These are phyloP conservation scores for Spheniscus mendiculus DNA, from an alignment of 2,113 vertebrate genomes.

Conservation along the genomic window DNA sequence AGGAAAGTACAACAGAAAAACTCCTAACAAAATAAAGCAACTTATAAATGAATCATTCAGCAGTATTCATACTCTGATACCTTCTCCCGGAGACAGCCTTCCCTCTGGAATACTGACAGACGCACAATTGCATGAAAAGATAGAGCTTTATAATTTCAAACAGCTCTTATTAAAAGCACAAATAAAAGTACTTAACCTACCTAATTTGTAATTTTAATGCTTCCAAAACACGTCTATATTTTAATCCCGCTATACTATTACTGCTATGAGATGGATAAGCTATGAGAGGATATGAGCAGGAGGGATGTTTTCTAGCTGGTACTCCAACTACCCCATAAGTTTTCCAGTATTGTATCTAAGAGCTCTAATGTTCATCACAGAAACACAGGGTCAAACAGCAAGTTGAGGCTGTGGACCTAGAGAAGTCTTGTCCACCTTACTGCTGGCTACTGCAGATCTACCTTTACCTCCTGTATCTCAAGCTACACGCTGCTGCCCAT, in stretches of 20 bases:
- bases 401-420: rapidly evolving
- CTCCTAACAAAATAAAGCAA: constrained; percentile 12
- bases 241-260: neutral
- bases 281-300: neutral
- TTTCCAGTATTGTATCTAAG: neutral
- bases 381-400: neutral
- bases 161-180: neutral
- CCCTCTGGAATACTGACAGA: neutral
- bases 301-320: neutral
- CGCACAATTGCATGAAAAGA: neutral
- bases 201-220: neutral
- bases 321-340: neutral
- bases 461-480: neutral
- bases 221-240: neutral
- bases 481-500: neutral
- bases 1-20: neutral
- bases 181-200: neutral
- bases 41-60: constrained; percentile 34
- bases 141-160: neutral
- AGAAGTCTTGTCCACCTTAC: neutral
- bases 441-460: neutral
- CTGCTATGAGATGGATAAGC: neutral
- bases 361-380: rapidly evolving
- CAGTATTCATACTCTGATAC: neutral
- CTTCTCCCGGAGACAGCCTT: neutral